Evolutionary conservation across 2,888 invertebrate genomes (phyloP).

Genomic region (Cantharis flavilabris): DNA sequence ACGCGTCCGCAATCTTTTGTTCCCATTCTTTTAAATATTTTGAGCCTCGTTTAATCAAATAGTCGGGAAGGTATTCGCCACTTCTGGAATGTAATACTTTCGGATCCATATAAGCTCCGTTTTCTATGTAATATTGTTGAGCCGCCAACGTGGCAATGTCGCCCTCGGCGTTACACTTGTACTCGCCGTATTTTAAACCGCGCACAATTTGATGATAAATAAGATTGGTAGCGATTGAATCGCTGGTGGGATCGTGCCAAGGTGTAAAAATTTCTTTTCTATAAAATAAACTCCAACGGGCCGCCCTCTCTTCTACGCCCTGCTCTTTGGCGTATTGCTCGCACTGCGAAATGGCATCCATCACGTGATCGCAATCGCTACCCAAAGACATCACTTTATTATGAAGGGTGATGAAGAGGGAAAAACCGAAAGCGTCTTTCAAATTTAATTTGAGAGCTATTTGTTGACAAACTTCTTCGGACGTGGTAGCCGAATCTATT

Average conservation of each 20-base stretch:
- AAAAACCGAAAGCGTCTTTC: constrained; percentile 87
- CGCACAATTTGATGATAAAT: constrained; percentile 88
- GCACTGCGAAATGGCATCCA: constrained; percentile 96
- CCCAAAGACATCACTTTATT: constrained; percentile 85
- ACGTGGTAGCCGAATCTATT: constrained; percentile 90
- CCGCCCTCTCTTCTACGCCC: constrained; percentile 80
- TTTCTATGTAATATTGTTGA: constrained; percentile 88
- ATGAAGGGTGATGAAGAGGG: constrained; percentile 85
- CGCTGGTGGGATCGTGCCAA: constrained; percentile 88
- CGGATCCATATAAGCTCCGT: constrained; percentile 68
- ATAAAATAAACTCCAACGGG: constrained; percentile 87
- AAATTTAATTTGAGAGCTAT: constrained; percentile 77
- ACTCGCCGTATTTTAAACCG: constrained; percentile 92
- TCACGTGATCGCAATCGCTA: constrained; percentile 86
- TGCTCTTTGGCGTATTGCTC: constrained; percentile 94
- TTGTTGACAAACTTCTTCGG: constrained; percentile 82
- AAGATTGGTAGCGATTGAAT: constrained; percentile 81
- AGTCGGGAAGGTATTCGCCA: constrained; percentile 81
- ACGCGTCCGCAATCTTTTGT: constrained; percentile 71
- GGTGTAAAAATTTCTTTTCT: constrained; percentile 89
- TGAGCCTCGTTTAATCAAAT: constrained; percentile 59
- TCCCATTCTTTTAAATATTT: constrained; percentile 64
- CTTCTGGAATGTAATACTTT: constrained; percentile 73
- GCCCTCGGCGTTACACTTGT: constrained; percentile 80
- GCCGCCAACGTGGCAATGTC: constrained; percentile 88